Base-by-base conservation (phyloP, 2,888 invertebrate genomes). In the Pristionchus mayeri region DNA sequence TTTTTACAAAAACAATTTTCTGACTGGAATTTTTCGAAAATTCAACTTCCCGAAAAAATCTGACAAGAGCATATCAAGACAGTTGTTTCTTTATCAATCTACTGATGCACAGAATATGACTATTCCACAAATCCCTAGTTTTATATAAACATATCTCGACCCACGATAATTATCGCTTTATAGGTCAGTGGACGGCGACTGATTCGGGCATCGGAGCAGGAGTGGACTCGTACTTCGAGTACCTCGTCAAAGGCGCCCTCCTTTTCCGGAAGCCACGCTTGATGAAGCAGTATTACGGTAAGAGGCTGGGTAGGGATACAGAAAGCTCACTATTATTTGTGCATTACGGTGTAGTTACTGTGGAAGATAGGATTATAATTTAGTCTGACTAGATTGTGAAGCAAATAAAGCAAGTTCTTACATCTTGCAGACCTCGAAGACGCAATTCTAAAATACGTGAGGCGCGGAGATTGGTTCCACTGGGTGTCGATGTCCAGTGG, bases 401-500 rank as follows among this genome's bases (percentile, higher is more conserved):
- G 7, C 13, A 13, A 44, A 6, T 44, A 9, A 44, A 9, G 44
- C 13, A 44, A 9, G 7, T 44, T 6, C 7, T 44, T 44, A 44
- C 13, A 44, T 27, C 4, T 84, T 88, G 54, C 89, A 94, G 94
- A 93, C 80, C 94, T 94, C 90, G 92, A 93, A 50, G 89, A 90
- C 24, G 90, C 94, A 0, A 93, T 95, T 81, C 93, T 94, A 85
- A 93, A 93, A 85, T 93, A 94, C 89, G 89, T 98, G 91, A 96
- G 96, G 91, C 95, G 96, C 91, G 98, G 97, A 90, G 98, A 99
- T 93, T 99, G 99, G 98, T 97, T 98, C 93, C 95, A 98, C 91
- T 99, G 98, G 98, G 98, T 97, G 0, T 96, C 97, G n/a, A 99
- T 99, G 98, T 95, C 96, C 75, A 96, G 97, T 57, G 90, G 87